phyloP scores from a whole-genome alignment of 1,140 invertebrate genomes.

The Laupala kohalensis region DNA sequence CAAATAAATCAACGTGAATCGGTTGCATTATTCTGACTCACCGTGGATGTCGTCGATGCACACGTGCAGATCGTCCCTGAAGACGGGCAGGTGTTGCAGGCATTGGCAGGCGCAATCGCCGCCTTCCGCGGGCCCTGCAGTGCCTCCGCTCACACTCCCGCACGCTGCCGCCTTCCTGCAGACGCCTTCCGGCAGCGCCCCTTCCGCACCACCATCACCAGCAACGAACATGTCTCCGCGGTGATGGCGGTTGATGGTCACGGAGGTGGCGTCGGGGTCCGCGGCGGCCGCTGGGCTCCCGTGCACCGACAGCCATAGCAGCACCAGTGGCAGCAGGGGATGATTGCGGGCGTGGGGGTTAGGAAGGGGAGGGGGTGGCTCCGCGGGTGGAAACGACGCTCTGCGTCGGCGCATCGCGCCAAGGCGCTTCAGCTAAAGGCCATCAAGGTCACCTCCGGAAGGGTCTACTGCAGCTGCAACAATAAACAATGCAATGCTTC shows the following conservation, averaged over 20 bases:
- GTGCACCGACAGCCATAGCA: background rate
- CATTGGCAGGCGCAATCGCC: constrained; percentile 48
- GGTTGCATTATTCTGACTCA: too few relatives aligned
- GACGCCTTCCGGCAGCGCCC: constrained; percentile 2
- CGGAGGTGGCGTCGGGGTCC: constrained; percentile 1
- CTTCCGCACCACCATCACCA: constrained; percentile 9
- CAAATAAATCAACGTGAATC: too few relatives aligned
- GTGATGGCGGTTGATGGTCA: constrained; percentile 16
- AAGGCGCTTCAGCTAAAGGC: too few relatives aligned
- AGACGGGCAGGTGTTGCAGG: constrained; percentile 41
- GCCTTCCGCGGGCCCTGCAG: constrained; percentile 28
- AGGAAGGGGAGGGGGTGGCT: too few relatives aligned
- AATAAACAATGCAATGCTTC: too few relatives aligned
- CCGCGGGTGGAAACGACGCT: too few relatives aligned
- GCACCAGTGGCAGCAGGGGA: too few relatives aligned
- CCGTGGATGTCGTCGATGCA: constrained; percentile 59
- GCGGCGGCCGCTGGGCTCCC: background rate
- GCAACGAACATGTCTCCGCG: constrained; percentile 16
- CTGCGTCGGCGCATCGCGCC: too few relatives aligned
- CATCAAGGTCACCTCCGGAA: too few relatives aligned
- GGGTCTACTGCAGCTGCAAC: too few relatives aligned
- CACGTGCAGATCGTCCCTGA: constrained; percentile 51
- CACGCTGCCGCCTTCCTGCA: constrained; percentile 32
- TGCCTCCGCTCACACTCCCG: constrained; percentile 38
- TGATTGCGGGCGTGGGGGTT: too few relatives aligned